A percentile compares a stretch with the other conserved stretches of the same genome.
phyloP scores from a whole-genome alignment of 2,888 invertebrate species.

The Drosophila hamatofila region DNA sequence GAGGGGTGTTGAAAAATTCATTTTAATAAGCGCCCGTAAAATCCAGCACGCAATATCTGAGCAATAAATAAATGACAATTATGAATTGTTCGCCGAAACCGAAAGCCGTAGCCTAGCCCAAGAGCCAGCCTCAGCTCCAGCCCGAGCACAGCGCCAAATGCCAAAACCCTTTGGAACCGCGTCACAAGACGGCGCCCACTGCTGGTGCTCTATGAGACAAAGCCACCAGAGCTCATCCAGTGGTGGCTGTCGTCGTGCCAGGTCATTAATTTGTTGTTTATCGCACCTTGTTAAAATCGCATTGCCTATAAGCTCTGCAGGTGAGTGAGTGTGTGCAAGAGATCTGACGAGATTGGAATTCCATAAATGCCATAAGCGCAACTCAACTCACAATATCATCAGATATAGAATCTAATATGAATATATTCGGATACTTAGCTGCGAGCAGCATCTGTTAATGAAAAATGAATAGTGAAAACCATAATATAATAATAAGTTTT shows the following conservation, averaged over 20 bases:
- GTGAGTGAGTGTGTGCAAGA: conserved; percentile 1
- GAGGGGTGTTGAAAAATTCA: conserved; percentile 77
- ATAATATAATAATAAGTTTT: neutral
- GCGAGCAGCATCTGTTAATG: neutral
- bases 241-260: conserved; percentile 73
- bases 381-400: neutral
- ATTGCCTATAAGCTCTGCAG: conserved; percentile 52
- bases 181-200: conserved; percentile 62
- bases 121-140: no score
- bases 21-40: conserved; percentile 85
- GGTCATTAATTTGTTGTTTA: conserved; percentile 84
- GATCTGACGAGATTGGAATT: conserved; percentile 40
- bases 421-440: neutral
- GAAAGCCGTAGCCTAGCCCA: neutral
- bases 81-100: conserved; percentile 81
- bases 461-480: neutral
- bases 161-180: conserved; percentile 35
- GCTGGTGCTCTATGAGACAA: conserved; percentile 57
- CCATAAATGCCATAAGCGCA: conserved; percentile 29
- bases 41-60: conserved; percentile 75
- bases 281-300: conserved; percentile 84
- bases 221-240: conserved; percentile 18
- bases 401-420: neutral
- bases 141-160: conserved; percentile 8
- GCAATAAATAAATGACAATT: conserved; percentile 85